Evolutionary conservation across 2,888 invertebrate genomes (phyloP).

Genomic region (Thera britannica): DNA sequence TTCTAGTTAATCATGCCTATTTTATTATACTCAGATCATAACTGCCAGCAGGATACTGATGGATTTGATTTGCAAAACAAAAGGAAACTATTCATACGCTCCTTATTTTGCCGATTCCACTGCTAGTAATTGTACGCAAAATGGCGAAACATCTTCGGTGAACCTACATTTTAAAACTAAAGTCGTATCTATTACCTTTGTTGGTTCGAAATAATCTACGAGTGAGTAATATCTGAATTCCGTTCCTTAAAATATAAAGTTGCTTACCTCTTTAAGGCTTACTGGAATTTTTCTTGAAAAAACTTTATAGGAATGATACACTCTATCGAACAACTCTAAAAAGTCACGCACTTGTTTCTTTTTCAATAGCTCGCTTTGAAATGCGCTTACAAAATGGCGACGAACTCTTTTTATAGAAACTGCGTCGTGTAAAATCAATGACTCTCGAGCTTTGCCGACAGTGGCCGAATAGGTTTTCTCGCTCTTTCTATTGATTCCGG

Average conservation of each 20-base stretch:
- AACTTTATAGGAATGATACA: conserved; percentile 33
- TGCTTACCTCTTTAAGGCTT: conserved; percentile 29
- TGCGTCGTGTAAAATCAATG: conserved; percentile 38
- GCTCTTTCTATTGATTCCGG: conserved; percentile 23
- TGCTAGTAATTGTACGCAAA: conserved; percentile 8
- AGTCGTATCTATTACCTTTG: too few species aligned
- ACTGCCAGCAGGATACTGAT: background rate
- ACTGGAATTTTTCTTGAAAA: conserved; percentile 41
- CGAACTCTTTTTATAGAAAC: conserved; percentile 36
- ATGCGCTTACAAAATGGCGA: conserved; percentile 39
- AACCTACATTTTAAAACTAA: background rate
- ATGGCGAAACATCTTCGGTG: conserved; percentile 18
- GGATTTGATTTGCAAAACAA: background rate
- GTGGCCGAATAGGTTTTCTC: conserved; percentile 22
- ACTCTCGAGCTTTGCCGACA: conserved; percentile 35
- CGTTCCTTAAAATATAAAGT: conserved; percentile 12
- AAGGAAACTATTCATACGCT: background rate
- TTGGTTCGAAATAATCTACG: too few species aligned
- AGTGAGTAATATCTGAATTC: too few species aligned
- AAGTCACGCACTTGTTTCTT: conserved; percentile 42
- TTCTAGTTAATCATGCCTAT: too few species aligned
- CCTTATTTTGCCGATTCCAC: too few species aligned
- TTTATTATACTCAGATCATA: too few species aligned
- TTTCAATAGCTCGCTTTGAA: conserved; percentile 41
- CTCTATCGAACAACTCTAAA: conserved; percentile 41